These are phyloP conservation scores for Drosophila sp. DNA, from an alignment of 1,140 invertebrate species.

Conservation along the genomic window DNA sequence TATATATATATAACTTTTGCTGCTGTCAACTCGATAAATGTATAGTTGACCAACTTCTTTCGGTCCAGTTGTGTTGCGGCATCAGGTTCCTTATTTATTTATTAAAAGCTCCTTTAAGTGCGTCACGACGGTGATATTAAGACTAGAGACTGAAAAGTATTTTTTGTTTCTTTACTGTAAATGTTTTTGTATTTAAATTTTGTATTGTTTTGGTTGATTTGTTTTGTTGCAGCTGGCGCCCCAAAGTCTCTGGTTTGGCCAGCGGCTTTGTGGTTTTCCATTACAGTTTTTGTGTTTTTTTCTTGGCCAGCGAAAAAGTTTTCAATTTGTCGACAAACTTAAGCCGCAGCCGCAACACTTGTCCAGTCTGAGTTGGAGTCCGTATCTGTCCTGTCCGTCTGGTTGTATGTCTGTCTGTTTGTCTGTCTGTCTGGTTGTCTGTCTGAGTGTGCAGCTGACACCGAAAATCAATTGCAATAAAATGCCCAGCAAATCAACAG, in stretches of 20 bases:
- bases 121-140: conserved; percentile 27
- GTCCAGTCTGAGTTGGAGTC: conserved; percentile 34
- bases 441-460: conserved; percentile 71
- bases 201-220: neutral
- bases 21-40: conserved; percentile 21
- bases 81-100: conserved; percentile 29
- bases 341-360: conserved; percentile 77
- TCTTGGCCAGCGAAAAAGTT: conserved; percentile 64
- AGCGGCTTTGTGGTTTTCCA: conserved; percentile 38
- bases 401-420: conserved; percentile 8
- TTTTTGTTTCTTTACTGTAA: conserved; percentile 21
- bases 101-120: conserved; percentile 30
- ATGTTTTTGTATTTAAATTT: conserved; percentile 9
- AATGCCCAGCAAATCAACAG: conserved; percentile 66
- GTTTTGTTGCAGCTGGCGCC: conserved; percentile 20
- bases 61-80: neutral
- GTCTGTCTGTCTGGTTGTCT: conserved; percentile 29
- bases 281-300: conserved; percentile 15
- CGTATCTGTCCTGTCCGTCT: conserved; percentile 15
- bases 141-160: conserved; percentile 1
- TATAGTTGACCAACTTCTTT: conserved; percentile 23
- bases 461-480: conserved; percentile 80
- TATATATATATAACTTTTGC: conserved; percentile 2
- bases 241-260: conserved; percentile 28
- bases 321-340: conserved; percentile 80